A percentile compares a stretch with the other conserved stretches of the same genome.
Evolutionary conservation across 1,140 invertebrate species (phyloP).

Genomic region (Nephotettix cincticeps): DNA sequence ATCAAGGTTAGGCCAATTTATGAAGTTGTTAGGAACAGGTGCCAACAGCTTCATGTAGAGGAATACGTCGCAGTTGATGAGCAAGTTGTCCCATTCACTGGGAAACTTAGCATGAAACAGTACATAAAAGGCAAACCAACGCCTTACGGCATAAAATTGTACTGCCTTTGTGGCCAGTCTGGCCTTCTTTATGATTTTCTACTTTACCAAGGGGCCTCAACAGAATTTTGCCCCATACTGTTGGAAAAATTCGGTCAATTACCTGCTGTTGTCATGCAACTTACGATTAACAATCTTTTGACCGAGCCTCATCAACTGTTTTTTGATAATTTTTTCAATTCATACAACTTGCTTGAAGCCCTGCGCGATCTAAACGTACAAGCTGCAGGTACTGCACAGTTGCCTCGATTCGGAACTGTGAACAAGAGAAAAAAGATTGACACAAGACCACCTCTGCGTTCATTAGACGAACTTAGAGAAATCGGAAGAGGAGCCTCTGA

Average conservation of each 20-base stretch:
- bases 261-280: too few species aligned
- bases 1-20: constrained; percentile 25
- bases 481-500: constrained; percentile 25
- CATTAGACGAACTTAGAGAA: constrained; percentile 23
- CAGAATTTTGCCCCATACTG: constrained; percentile 1
- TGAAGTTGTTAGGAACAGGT: constrained; percentile 23
- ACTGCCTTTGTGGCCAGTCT: constrained; percentile 37
- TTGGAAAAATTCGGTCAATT: too few species aligned
- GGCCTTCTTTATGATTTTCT: constrained; percentile 41
- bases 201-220: constrained; percentile 38
- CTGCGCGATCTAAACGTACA: constrained; percentile 16
- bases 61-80: constrained; percentile 38
- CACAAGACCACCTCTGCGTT: constrained; percentile 23
- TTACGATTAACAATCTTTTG: too few species aligned
- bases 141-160: constrained; percentile 39
- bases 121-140: constrained; percentile 20
- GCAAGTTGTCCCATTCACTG: constrained; percentile 42
- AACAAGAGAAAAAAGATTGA: constrained; percentile 6
- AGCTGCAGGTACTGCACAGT: constrained; percentile 30
- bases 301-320: neutral
- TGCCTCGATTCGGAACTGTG: constrained; percentile 24
- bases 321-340: constrained; percentile 33
- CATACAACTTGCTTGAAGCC: constrained; percentile 27
- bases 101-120: constrained; percentile 37
- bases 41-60: constrained; percentile 28